Conservation (phyloP, 2,113 vertebrate genomes). For the Edolisoma coerulescens region DNA sequence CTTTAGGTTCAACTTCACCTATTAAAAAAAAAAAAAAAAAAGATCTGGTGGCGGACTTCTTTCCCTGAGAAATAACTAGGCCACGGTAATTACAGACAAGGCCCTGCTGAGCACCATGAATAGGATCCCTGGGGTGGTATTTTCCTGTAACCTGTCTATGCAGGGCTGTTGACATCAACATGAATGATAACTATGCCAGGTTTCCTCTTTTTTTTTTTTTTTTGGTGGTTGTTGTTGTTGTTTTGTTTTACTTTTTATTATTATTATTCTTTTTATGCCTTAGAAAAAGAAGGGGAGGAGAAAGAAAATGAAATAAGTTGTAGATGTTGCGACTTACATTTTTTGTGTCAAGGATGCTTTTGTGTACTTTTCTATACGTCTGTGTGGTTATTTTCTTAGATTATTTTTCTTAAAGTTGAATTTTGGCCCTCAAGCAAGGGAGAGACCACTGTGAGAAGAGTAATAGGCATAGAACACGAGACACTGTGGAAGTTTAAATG, state of each 20-base stretch:
- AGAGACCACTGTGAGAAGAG: background rate
- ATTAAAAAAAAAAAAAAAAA: conserved; percentile 74
- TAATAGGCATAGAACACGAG: background rate
- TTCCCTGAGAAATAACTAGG: conserved; percentile 76
- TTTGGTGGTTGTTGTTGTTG: background rate
- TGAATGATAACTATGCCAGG: conserved; percentile 60
- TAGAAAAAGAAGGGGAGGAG: conserved; percentile 1
- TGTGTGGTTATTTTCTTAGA: conserved; percentile 18
- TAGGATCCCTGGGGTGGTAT: conserved; percentile 70
- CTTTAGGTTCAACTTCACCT: conserved; percentile 85
- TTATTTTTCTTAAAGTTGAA: conserved; percentile 10
- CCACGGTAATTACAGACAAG: conserved; percentile 74
- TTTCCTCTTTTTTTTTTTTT: background rate
- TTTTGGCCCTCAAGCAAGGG: background rate
- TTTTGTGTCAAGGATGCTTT: conserved; percentile 49
- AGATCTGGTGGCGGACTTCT: conserved; percentile 73
- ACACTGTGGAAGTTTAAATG: background rate
- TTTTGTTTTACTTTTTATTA: background rate
- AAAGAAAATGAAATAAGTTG: background rate
- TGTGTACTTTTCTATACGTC: conserved; percentile 13
- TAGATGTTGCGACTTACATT: conserved; percentile 32
- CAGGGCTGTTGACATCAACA: conserved; percentile 73
- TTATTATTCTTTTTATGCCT: background rate
- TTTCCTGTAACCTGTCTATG: conserved; percentile 76
- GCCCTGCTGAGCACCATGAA: conserved; percentile 69